Percentiles rank a stretch among this genome's conserved stretches.
These are phyloP conservation scores for Oscheius sp. DNA, from an alignment of 2,888 invertebrate genomes.

Conservation along the genomic window DNA sequence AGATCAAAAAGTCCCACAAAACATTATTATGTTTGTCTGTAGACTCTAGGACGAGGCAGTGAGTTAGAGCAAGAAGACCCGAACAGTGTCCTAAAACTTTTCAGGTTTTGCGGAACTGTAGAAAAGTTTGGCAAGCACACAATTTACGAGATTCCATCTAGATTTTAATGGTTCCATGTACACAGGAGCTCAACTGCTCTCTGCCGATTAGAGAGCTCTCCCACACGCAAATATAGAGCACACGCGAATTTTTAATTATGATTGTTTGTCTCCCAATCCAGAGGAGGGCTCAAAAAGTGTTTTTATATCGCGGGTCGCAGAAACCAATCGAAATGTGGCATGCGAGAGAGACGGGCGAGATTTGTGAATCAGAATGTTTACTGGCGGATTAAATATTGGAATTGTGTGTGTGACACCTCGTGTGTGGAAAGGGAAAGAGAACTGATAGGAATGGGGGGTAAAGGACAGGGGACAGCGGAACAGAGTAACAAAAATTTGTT, in stretches of 20 bases:
- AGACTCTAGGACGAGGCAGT: too few species aligned
- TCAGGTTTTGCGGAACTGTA: too few species aligned
- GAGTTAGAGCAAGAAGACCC: too few species aligned
- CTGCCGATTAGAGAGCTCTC: neutral
- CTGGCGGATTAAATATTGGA: constrained; percentile 8
- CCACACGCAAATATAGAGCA: neutral
- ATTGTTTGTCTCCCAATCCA: neutral
- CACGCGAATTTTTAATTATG: neutral
- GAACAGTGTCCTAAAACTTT: too few species aligned
- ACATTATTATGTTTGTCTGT: too few species aligned
- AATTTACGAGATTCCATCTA: too few species aligned
- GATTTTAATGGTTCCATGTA: too few species aligned
- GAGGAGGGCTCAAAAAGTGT: neutral
- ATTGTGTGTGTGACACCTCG: constrained; percentile 7
- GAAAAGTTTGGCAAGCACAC: too few species aligned
- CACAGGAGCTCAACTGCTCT: too few species aligned
- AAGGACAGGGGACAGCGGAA: neutral
- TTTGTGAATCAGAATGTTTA: constrained; percentile 25
- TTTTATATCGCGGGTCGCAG: neutral
- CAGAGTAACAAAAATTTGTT: constrained; percentile 29
- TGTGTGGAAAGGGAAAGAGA: neutral
- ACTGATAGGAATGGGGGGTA: neutral
- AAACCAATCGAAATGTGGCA: neutral
- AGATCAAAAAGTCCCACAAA: too few species aligned
- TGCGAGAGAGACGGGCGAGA: neutral